phyloP scores from a whole-genome alignment of 2,888 invertebrate genomes.

The Polylopha cassiicola region DNA sequence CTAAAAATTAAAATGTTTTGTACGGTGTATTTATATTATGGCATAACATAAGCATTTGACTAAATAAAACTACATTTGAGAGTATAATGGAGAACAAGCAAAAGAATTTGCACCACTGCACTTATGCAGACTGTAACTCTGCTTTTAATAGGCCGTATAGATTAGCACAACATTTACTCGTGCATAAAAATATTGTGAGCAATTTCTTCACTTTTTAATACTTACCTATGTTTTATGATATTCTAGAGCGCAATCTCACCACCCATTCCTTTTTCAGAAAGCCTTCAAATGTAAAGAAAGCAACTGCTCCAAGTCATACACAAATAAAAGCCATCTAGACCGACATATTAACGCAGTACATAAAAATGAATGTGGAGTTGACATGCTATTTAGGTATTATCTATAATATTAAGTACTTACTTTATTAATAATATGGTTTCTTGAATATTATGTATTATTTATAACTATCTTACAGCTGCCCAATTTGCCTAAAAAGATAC shows the following conservation, averaged over 20 bases:
- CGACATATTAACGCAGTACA: conserved; percentile 74
- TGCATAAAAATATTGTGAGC: conserved; percentile 77
- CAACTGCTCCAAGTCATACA: conserved; percentile 79
- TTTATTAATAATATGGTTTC: conserved; percentile 8
- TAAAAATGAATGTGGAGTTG: conserved; percentile 42
- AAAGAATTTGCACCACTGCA: conserved; percentile 55
- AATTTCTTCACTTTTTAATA: conserved; percentile 1
- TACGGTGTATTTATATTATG: too few species aligned
- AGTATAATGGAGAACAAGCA: conserved; percentile 24
- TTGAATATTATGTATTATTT: conserved; percentile 8
- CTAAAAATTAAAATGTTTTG: too few species aligned
- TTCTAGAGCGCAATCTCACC: not conserved
- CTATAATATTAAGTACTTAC: not conserved
- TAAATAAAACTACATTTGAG: not conserved
- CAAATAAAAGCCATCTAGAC: conserved; percentile 78
- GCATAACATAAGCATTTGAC: too few species aligned
- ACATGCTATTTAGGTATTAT: conserved; percentile 51
- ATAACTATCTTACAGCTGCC: conserved; percentile 48
- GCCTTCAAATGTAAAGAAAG: conserved; percentile 75
- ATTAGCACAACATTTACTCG: conserved; percentile 73
- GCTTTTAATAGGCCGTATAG: conserved; percentile 72
- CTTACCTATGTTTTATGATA: not conserved
- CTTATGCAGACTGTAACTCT: conserved; percentile 60
- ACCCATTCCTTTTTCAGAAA: conserved; percentile 54
- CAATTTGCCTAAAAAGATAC: conserved; percentile 69